These are phyloP conservation scores for Chrysocyon brachyurus DNA, from an alignment of 2,797 vertebrate species.

Conservation along the genomic window DNA sequence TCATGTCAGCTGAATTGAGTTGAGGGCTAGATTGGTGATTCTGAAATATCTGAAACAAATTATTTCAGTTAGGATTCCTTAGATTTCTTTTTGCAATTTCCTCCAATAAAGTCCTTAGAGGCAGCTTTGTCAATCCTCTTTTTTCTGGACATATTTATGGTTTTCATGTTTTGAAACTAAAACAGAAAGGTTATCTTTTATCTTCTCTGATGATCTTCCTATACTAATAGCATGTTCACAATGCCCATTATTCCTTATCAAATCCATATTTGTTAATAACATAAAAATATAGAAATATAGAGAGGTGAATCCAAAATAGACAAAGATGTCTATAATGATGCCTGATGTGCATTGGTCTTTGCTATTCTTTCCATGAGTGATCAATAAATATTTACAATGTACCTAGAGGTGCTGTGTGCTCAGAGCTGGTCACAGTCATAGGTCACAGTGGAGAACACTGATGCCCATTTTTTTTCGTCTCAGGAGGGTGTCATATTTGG, in stretches of 20 bases:
- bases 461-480: not conserved
- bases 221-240: not conserved
- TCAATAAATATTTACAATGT: not conserved
- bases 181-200: conserved; percentile 48
- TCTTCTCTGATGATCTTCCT: not conserved
- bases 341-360: not conserved
- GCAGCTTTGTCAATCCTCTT: not conserved
- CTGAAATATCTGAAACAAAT: not conserved
- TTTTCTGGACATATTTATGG: not conserved
- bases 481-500: not conserved
- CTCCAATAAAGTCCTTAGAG: not conserved
- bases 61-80: conserved; percentile 5
- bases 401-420: not conserved
- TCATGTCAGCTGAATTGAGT: not conserved
- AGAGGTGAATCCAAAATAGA: not conserved
- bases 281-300: not conserved
- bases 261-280: not conserved
- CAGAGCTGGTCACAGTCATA: not conserved
- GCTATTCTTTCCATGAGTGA: conserved; percentile 16
- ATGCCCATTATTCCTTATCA: not conserved
- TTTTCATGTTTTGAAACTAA: conserved; percentile 59
- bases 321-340: not conserved
- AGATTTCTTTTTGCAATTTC: not conserved
- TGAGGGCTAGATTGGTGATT: not conserved
- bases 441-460: not conserved